Evolutionary conservation across 2,113 vertebrate genomes (phyloP).

Genomic region (Phycodurus eques): DNA sequence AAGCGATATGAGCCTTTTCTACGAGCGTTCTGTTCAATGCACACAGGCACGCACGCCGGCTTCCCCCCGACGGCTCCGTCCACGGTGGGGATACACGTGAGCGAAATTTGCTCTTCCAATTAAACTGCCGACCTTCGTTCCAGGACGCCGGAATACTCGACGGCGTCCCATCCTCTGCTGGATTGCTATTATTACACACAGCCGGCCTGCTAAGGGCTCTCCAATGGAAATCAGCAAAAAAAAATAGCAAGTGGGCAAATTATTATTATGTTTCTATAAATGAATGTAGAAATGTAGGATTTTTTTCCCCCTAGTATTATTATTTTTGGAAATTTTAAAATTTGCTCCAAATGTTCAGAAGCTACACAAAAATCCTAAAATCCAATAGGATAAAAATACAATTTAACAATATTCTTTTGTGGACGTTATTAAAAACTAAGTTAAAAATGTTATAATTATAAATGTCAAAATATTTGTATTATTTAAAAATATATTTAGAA

Average conservation of each 20-base stretch:
- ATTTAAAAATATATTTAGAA: too few relatives aligned
- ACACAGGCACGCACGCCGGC: slow-evolving; percentile 47
- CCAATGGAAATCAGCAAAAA: slow-evolving; percentile 48
- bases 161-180: slow-evolving; percentile 73
- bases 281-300: background rate
- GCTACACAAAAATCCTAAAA: too few relatives aligned
- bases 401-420: too few relatives aligned
- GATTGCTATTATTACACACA: slow-evolving; percentile 68
- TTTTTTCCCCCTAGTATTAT: too few relatives aligned
- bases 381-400: too few relatives aligned
- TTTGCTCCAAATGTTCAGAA: too few relatives aligned
- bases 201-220: slow-evolving; percentile 9
- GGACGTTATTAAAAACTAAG: too few relatives aligned
- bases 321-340: too few relatives aligned
- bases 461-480: too few relatives aligned
- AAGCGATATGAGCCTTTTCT: too few relatives aligned
- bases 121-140: slow-evolving; percentile 87
- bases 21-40: slow-evolving; percentile 20
- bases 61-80: slow-evolving; percentile 59
- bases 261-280: background rate
- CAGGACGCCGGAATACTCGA: slow-evolving; percentile 75
- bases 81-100: slow-evolving; percentile 88
- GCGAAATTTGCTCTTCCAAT: slow-evolving; percentile 90
- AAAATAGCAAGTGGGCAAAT: background rate
- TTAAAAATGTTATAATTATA: too few relatives aligned